Evolutionary conservation across 2,888 invertebrate species (phyloP).

Genomic region (Myopa testacea): DNA sequence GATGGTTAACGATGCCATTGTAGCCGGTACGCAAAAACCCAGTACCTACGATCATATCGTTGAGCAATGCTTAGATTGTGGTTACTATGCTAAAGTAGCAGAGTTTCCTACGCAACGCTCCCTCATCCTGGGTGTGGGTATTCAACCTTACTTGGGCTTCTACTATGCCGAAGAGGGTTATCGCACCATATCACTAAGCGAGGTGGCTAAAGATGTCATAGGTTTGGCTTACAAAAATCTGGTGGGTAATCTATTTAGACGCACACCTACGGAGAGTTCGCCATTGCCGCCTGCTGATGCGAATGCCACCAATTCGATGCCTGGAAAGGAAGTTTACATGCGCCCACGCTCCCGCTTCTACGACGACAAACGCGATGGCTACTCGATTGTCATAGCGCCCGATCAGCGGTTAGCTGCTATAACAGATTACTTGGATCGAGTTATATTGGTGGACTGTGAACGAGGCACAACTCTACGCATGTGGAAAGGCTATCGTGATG

Average conservation of each 20-base stretch:
- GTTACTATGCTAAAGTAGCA: conserved; percentile 72
- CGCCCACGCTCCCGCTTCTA: conserved; percentile 84
- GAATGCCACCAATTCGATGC: conserved; percentile 52
- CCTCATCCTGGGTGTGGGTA: conserved; percentile 81
- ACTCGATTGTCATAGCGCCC: conserved; percentile 82
- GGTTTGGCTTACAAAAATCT: conserved; percentile 79
- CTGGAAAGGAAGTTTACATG: conserved; percentile 74
- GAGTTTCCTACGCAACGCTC: conserved; percentile 82
- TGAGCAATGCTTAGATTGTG: conserved; percentile 66
- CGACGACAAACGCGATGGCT: conserved; percentile 82
- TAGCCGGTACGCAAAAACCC: conserved; percentile 75
- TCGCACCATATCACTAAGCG: conserved; percentile 83
- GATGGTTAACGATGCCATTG: conserved; percentile 79
- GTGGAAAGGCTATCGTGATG: conserved; percentile 97
- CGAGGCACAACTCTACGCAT: conserved; percentile 84
- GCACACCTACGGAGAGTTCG: conserved; percentile 51
- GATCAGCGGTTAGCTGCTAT: conserved; percentile 79
- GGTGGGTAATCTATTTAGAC: conserved; percentile 75
- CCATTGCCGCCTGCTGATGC: conserved; percentile 64
- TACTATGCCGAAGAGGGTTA: conserved; percentile 92
- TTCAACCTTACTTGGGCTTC: conserved; percentile 87
- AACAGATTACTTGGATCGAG: conserved; percentile 88
- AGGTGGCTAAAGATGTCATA: conserved; percentile 89
- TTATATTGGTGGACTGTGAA: conserved; percentile 85
- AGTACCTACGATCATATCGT: conserved; percentile 86